Base-by-base conservation (phyloP, 1,140 invertebrate species). In the Psix sp. region DNA sequence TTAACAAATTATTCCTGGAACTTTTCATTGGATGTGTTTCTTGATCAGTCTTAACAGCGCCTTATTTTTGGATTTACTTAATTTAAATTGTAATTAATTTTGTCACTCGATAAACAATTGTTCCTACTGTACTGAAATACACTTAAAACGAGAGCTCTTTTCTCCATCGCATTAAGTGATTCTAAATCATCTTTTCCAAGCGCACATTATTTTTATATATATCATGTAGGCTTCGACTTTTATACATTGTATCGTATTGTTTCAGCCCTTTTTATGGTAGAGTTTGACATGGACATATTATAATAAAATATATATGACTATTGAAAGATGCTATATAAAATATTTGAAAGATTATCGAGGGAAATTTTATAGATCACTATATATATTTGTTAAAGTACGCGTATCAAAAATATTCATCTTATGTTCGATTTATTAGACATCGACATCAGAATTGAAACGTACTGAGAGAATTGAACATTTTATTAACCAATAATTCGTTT, bases 201-300 rank as follows among this genome's bases (percentile, higher is more conserved):
- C 66, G 66, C 56, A 70, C 56, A 67, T 67, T 67, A 70, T 70
- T 70, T 70, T 70, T 70, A 56, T 68, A 68, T 52, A 2, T 11
- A 36, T 36, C 33, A 21, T 40, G 14, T 26, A 24, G 5, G 42
- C 33, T 6, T 14, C 20, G 18, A 14, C 3, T 5, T 39, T 51
- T 63, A 31, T 7, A 1, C 40, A 48, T 11, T 18, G 24, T 14
- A 10, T 35, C 16, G 24, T 38, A 24, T 20, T 13, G 1, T 29
- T 56, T 65, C 7, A 2, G 18, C 33, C 33, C 4, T 66, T 38
- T 21, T 51, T 20, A 29, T 31, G 24, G 14, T 20, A 46, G 7
- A n/a, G 26, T 10, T 29, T 29, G 26, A 10, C n/a, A 29, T 29
- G n/a, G n/a, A 29, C 26, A 29, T n/a, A n/a, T n/a, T 29, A 29